Percentiles rank a stretch among this genome's conserved stretches.
These are phyloP conservation scores for Phalloptychus januarius DNA, from an alignment of 2,797 vertebrate genomes.

Conservation along the genomic window DNA sequence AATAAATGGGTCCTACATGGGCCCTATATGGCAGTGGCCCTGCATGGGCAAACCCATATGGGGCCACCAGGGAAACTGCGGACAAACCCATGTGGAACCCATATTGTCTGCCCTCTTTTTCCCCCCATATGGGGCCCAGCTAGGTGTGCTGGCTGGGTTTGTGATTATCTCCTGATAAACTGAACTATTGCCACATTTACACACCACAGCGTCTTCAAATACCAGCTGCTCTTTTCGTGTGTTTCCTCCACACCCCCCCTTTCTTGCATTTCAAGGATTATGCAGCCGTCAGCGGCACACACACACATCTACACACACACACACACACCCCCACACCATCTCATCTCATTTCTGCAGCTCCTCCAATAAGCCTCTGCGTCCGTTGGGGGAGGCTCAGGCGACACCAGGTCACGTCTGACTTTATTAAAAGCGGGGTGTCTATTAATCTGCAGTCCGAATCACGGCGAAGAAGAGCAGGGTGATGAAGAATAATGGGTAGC, in stretches of 20 bases:
- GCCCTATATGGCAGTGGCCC: no score
- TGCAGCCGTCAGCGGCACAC: constrained; percentile 16
- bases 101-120: no score
- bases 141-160: no score
- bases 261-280: constrained; percentile 28
- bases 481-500: constrained; percentile 8
- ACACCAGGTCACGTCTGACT: constrained; percentile 52
- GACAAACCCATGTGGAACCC: no score
- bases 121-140: no score
- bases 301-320: background rate
- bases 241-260: constrained; percentile 1
- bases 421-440: constrained; percentile 71
- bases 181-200: constrained; percentile 34
- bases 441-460: constrained; percentile 62
- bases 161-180: background rate
- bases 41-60: no score
- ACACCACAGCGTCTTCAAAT: constrained; percentile 28
- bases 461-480: constrained; percentile 15
- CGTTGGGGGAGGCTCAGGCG: constrained; percentile 2
- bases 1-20: no score
- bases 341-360: constrained; percentile 25
- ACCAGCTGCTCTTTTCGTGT: constrained; percentile 3
- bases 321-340: background rate
- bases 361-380: constrained; percentile 37
- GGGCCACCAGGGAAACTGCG: no score